Conservation (phyloP, 2,888 invertebrate species). For the Tipula confusa region DNA sequence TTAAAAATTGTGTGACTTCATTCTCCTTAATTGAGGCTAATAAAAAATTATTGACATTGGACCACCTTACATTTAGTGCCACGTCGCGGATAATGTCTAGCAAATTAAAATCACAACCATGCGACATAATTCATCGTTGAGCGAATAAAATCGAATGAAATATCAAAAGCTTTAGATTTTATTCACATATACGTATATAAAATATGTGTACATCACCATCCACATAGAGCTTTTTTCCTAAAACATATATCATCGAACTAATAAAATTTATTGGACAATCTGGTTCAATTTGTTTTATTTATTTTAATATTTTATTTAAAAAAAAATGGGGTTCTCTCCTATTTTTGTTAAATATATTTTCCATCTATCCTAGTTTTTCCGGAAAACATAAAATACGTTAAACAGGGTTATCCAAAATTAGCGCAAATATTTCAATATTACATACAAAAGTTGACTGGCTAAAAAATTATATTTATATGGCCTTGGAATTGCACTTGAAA, state of each 20-base stretch:
- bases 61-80: background rate
- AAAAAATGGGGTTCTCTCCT: background rate
- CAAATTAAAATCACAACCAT: background rate
- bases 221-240: background rate
- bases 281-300: conserved; percentile 29
- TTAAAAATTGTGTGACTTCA: background rate
- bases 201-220: background rate
- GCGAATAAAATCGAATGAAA: background rate
- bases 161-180: background rate
- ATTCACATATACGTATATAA: background rate
- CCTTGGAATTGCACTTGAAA: no score
- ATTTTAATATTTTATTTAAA: background rate
- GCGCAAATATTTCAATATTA: no score
- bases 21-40: background rate
- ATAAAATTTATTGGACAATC: conserved; percentile 27
- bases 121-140: background rate
- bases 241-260: conserved; percentile 26
- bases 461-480: no score
- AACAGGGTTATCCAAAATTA: no score
- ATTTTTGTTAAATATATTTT: background rate
- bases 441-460: no score
- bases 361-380: background rate
- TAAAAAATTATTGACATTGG: background rate
- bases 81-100: background rate
- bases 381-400: background rate